phyloP scores from a whole-genome alignment of 2,797 vertebrate genomes.

The Potorous gilbertii region DNA sequence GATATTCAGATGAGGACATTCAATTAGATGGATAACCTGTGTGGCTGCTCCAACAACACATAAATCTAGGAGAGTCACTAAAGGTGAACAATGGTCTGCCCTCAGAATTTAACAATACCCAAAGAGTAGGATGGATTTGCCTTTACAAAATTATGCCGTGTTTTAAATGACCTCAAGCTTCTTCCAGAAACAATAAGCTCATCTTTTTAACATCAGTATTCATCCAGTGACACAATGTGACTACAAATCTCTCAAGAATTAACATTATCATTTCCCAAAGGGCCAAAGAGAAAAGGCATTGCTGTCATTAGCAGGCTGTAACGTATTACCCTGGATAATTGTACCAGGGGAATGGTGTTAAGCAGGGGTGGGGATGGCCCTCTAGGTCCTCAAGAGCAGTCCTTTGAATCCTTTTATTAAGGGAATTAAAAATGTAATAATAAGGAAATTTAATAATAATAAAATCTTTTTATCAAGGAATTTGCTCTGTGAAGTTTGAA shows the following conservation, averaged over 20 bases:
- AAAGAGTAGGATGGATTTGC: not conserved
- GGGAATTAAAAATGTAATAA: no score
- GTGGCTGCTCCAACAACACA: not conserved
- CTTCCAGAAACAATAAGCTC: not conserved
- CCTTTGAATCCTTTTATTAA: no score
- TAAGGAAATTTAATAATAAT: no score
- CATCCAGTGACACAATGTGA: not conserved
- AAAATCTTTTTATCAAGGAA: no score
- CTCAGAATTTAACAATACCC: not conserved
- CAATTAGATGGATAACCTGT: not conserved
- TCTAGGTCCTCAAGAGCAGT: no score
- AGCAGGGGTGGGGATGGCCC: no score
- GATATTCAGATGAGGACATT: not conserved
- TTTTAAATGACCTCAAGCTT: not conserved
- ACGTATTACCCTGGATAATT: not conserved
- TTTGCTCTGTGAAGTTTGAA: no score
- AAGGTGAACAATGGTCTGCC: not conserved
- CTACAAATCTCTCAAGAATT: not conserved
- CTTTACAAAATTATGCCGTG: not conserved
- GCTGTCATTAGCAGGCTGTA: not conserved
- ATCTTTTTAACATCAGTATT: not conserved
- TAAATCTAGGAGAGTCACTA: not conserved
- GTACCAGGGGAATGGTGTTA: not conserved
- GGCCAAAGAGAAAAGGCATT: not conserved
- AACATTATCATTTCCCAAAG: not conserved